Percentiles rank a stretch among this genome's conserved stretches.
Evolutionary conservation across 2,888 invertebrate genomes (phyloP).

Genomic region (Petrolisthes cinctipes): DNA sequence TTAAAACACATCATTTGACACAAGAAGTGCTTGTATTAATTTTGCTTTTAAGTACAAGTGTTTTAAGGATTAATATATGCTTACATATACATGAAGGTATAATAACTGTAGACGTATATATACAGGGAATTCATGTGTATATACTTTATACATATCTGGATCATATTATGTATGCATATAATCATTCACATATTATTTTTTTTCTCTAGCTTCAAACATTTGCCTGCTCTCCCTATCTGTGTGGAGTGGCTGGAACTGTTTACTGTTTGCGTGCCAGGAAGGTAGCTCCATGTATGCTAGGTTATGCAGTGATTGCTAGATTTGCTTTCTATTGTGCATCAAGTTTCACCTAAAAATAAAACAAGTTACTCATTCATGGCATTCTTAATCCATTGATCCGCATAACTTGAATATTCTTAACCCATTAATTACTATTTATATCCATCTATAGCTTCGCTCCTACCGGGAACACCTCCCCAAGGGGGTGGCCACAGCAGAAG

Average conservation of each 20-base stretch:
- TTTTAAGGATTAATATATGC: background rate
- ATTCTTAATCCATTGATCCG: no score
- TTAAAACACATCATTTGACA: background rate
- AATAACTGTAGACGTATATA: background rate
- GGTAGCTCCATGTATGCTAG: constrained; percentile 35
- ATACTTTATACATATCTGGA: no score
- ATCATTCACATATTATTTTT: background rate
- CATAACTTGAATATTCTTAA: no score
- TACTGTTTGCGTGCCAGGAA: constrained; percentile 38
- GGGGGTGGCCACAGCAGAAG: no score
- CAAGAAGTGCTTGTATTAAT: background rate
- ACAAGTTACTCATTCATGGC: constrained; percentile 29
- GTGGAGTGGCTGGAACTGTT: constrained; percentile 2
- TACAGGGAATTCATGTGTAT: no score
- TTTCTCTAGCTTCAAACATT: background rate
- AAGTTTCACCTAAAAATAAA: constrained; percentile 57
- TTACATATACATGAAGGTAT: constrained; percentile 1
- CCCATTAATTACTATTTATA: no score
- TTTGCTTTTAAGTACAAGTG: background rate
- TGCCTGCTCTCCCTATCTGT: background rate
- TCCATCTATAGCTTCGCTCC: no score
- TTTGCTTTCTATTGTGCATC: constrained; percentile 58
- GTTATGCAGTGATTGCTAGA: constrained; percentile 44
- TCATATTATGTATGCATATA: background rate
- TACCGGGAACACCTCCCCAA: no score